Conservation (phyloP, 2,888 invertebrate genomes). For the Lomographa bimaculata region DNA sequence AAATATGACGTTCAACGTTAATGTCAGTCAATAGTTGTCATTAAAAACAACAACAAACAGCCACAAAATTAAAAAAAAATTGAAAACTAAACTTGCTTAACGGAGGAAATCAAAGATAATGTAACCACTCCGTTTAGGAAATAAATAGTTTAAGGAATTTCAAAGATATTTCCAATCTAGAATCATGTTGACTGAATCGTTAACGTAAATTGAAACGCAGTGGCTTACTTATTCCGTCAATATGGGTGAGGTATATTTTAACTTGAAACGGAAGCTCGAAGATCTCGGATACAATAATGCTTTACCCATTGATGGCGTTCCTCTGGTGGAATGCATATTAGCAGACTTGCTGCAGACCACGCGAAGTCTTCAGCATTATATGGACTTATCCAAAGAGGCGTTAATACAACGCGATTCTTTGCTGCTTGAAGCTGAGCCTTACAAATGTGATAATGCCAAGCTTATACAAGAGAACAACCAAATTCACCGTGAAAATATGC, state of each 20-base stretch:
- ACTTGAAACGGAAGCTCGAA: slow-evolving; percentile 88
- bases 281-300: slow-evolving; percentile 92
- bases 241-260: slow-evolving; percentile 75
- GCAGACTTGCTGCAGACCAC: slow-evolving; percentile 94
- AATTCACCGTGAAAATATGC: slow-evolving; percentile 86
- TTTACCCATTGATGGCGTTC: slow-evolving; percentile 89
- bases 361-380: slow-evolving; percentile 93
- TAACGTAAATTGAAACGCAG: too few relatives aligned
- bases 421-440: slow-evolving; percentile 89
- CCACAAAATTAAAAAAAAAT: too few relatives aligned
- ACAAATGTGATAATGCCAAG: slow-evolving; percentile 91
- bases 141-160: too few relatives aligned
- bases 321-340: slow-evolving; percentile 91
- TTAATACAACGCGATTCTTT: slow-evolving; percentile 88
- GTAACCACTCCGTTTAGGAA: too few relatives aligned
- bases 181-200: too few relatives aligned
- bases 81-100: too few relatives aligned
- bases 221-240: too few relatives aligned
- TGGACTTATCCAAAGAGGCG: slow-evolving; percentile 88
- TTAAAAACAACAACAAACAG: too few relatives aligned
- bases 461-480: slow-evolving; percentile 90
- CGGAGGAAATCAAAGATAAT: too few relatives aligned
- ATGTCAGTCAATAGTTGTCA: too few relatives aligned
- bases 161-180: too few relatives aligned
- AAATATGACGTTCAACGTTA: too few relatives aligned